phyloP scores from a whole-genome alignment of 1,140 invertebrate genomes.

The Apis florea region DNA sequence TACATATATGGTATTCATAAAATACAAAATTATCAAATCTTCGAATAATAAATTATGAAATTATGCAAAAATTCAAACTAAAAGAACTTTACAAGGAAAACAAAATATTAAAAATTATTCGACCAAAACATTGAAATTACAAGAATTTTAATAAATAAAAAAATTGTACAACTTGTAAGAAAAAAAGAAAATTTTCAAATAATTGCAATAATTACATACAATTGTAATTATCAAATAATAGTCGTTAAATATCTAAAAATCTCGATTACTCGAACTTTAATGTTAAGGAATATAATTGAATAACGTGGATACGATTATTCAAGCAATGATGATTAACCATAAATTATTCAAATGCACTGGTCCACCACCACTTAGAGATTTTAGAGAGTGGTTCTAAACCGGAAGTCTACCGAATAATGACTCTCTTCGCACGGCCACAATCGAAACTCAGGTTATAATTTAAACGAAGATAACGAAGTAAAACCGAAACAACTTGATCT shows the following conservation, averaged over 20 bases:
- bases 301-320: neutral
- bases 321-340: neutral
- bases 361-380: neutral
- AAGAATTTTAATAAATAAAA: no score
- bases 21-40: no score
- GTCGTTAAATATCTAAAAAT: neutral
- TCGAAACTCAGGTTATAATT: neutral
- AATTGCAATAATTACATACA: no score
- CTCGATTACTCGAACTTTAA: conserved; percentile 14
- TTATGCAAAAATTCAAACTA: no score
- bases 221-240: neutral
- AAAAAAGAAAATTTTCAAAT: no score
- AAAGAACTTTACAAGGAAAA: no score
- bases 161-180: no score
- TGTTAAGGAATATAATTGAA: no score
- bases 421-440: neutral
- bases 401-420: neutral
- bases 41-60: no score
- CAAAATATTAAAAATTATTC: no score
- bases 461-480: neutral
- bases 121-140: no score
- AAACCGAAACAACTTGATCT: neutral
- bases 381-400: neutral
- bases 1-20: no score
- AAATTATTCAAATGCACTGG: neutral